Evolutionary conservation across 2,113 vertebrate species (phyloP).

Genomic region (Pongo abelii): DNA sequence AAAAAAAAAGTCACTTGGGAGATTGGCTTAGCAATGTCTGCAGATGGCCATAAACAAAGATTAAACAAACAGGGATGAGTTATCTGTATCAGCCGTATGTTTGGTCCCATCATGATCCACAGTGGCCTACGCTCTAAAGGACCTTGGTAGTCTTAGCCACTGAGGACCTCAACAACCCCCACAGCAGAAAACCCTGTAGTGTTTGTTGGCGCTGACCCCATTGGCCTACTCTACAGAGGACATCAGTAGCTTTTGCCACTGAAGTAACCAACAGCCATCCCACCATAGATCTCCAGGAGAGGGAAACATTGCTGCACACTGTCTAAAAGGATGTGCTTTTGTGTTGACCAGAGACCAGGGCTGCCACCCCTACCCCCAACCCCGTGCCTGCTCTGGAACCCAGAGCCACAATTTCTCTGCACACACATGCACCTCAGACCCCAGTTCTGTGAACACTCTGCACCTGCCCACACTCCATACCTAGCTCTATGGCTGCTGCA

Average conservation of each 20-base stretch:
- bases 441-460: neutral
- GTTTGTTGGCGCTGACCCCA: neutral
- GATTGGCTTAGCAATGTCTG: neutral
- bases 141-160: neutral
- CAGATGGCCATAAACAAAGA: neutral
- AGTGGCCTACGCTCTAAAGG: neutral
- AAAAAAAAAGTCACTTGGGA: neutral
- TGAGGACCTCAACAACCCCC: neutral
- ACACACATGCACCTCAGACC: neutral
- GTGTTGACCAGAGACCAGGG: neutral
- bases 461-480: neutral
- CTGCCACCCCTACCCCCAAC: neutral
- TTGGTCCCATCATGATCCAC: neutral
- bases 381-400: neutral
- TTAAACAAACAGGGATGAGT: too few species aligned
- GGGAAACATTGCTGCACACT: neutral
- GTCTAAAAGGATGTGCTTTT: neutral
- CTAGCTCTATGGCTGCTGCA: neutral
- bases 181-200: neutral
- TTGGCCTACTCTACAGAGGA: neutral
- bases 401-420: neutral
- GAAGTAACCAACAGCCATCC: neutral
- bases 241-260: neutral
- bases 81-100: neutral
- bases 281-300: neutral